Conservation (phyloP, 1,140 invertebrate genomes). For the Sarcophaga bullata region DNA sequence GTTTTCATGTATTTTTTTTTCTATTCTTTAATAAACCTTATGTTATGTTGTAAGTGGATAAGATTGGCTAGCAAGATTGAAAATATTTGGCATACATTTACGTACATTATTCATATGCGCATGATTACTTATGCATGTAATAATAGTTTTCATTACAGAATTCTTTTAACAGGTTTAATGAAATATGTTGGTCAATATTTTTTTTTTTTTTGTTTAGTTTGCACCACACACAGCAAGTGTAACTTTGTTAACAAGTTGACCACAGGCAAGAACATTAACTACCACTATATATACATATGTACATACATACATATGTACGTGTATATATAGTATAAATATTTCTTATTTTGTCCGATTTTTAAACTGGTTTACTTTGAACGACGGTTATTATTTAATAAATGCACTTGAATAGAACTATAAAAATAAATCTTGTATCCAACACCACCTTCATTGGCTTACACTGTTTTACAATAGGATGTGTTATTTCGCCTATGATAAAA, state of each 20-base stretch:
- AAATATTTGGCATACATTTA: no score
- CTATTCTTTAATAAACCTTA: no score
- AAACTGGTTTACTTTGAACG: neutral
- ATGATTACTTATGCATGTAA: no score
- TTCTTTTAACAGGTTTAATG: conserved; percentile 10
- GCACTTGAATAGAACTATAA: neutral
- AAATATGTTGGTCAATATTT: neutral
- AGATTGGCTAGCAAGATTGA: no score
- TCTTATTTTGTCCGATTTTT: neutral
- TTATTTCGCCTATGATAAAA: no score
- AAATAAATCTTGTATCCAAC: neutral
- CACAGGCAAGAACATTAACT: neutral
- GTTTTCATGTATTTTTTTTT: conserved; percentile 51
- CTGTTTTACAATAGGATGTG: no score
- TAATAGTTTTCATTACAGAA: neutral
- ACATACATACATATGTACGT: no score
- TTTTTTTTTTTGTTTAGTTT: neutral
- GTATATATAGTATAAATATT: no score
- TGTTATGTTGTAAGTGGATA: no score
- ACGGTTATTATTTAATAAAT: neutral
- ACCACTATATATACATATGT: neutral
- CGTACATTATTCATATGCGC: no score
- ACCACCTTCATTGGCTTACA: no score
- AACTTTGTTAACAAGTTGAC: neutral
- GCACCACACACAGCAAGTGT: neutral